A percentile compares a stretch with the other conserved stretches of the same genome.
Conservation (phyloP, 2,797 vertebrate species). For the Sylvilagus floridanus region DNA sequence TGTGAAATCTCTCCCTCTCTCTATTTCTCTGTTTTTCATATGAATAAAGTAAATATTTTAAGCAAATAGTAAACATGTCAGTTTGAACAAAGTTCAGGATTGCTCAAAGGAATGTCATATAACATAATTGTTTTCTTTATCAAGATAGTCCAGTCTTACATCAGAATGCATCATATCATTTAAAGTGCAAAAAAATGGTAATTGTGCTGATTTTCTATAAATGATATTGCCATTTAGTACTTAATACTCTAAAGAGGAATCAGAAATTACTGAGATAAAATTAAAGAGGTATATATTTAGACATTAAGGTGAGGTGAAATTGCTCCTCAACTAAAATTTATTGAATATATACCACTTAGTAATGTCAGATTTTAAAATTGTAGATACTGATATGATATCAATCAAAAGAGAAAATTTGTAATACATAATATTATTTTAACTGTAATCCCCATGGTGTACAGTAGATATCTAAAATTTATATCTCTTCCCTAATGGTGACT, state of each 20-base stretch:
- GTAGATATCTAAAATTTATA: not conserved
- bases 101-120: slow-evolving; percentile 11
- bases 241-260: not conserved
- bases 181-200: not conserved
- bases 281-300: not conserved
- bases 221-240: not conserved
- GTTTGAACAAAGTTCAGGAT: not conserved
- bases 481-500: not conserved
- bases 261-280: not conserved
- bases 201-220: not conserved
- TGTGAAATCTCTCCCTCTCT: too few relatives aligned
- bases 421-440: not conserved
- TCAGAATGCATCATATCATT: not conserved
- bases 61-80: not conserved
- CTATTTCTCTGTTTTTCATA: too few relatives aligned
- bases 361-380: not conserved
- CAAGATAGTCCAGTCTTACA: not conserved
- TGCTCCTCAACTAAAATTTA: not conserved
- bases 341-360: not conserved
- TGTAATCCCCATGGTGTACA: not conserved
- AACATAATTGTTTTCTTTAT: slow-evolving; percentile 26
- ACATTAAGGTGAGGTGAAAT: not conserved
- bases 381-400: not conserved
- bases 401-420: not conserved
- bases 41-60: too few relatives aligned